Evolutionary conservation across 1,140 invertebrate genomes (phyloP).

Genomic region (Chelonus insularis): DNA sequence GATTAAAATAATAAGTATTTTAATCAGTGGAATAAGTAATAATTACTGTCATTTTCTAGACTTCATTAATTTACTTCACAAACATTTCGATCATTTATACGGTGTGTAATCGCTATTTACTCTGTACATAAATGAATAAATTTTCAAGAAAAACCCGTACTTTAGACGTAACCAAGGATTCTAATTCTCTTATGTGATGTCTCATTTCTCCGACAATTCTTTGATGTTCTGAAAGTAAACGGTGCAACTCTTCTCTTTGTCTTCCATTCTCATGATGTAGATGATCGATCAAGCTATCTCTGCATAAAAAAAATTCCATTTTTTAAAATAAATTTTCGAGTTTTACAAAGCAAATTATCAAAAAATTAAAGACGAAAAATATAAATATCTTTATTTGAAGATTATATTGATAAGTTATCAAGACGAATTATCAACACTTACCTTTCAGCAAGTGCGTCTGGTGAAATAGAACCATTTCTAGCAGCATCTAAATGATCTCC

Average conservation of each 20-base stretch:
- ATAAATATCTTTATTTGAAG: no score
- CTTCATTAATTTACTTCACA: no score
- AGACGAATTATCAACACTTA: slow-evolving; percentile 37
- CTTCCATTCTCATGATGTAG: slow-evolving; percentile 73
- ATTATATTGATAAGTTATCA: no score
- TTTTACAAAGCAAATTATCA: no score
- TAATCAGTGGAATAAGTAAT: no score
- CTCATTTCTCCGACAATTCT: slow-evolving; percentile 67
- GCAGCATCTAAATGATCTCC: slow-evolving; percentile 60
- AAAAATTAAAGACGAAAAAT: no score
- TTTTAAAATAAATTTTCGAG: no score
- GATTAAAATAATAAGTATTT: no score
- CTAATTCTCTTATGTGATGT: slow-evolving; percentile 52
- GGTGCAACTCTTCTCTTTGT: slow-evolving; percentile 62
- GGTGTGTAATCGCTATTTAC: no score
- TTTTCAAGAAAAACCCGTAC: slow-evolving; percentile 32
- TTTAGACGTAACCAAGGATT: slow-evolving; percentile 47
- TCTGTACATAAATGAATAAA: slow-evolving; percentile 8
- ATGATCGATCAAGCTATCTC: slow-evolving; percentile 84
- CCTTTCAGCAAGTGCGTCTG: slow-evolving; percentile 62
- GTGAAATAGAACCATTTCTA: slow-evolving; percentile 65
- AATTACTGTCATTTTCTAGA: no score
- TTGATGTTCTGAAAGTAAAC: slow-evolving; percentile 60
- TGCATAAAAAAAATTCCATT: slow-evolving; percentile 48
- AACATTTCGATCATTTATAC: no score